phyloP scores from a whole-genome alignment of 1,140 invertebrate genomes.

The Heliconius eleuchia region DNA sequence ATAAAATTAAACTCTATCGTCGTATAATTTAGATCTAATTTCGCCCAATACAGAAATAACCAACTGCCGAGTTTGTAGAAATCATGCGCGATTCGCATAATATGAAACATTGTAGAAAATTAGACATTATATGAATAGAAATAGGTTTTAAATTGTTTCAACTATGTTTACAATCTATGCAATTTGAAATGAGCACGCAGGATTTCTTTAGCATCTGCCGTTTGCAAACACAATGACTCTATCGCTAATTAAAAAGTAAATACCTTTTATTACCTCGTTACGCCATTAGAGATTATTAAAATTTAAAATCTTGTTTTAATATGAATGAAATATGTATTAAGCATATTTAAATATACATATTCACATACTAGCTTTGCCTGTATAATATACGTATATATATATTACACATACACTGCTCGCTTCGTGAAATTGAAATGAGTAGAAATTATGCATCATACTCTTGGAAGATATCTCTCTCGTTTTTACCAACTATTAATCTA shows the following conservation, averaged over 20 bases:
- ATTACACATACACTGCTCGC: no score
- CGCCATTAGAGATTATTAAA: not conserved
- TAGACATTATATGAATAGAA: not conserved
- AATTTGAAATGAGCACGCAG: slow-evolving; percentile 9
- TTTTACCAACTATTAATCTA: no score
- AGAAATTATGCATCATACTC: no score
- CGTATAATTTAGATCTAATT: not conserved
- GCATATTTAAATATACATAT: not conserved
- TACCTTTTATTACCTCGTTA: slow-evolving; percentile 6
- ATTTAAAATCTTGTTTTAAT: not conserved
- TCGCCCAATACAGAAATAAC: not conserved
- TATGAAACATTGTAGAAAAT: not conserved
- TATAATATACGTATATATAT: not conserved
- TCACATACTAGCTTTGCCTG: no score
- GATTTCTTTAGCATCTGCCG: slow-evolving; percentile 5
- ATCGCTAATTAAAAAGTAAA: slow-evolving; percentile 13
- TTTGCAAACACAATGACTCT: slow-evolving; percentile 8
- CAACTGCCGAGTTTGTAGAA: slow-evolving; percentile 21
- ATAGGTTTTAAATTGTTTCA: not conserved
- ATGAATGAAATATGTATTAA: not conserved
- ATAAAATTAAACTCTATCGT: not conserved
- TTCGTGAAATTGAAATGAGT: no score
- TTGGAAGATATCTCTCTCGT: no score
- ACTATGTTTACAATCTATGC: not conserved
- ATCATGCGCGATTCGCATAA: slow-evolving; percentile 19